A percentile compares a stretch with the other conserved stretches of the same genome.
Conservation (phyloP, 2,797 vertebrate genomes). For the Myripristis jacobus region DNA sequence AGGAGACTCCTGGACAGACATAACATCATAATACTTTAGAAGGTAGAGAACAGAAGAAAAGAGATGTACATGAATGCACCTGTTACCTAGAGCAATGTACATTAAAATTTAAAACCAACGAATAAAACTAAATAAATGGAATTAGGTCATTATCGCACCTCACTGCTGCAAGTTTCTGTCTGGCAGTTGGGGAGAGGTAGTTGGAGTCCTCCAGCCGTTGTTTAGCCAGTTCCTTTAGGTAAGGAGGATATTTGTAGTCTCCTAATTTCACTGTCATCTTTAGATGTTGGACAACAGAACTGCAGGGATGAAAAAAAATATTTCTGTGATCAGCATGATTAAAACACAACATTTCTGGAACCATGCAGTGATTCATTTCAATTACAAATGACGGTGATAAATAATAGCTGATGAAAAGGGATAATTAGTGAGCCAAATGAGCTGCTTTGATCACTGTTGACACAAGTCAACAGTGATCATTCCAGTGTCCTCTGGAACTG, state of each 20-base stretch:
- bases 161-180: constrained; percentile 57
- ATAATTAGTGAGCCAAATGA: neutral
- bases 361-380: neutral
- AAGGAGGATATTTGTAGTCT: constrained; percentile 51
- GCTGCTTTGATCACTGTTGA: neutral
- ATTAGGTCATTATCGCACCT: constrained; percentile 61
- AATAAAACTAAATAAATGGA: neutral
- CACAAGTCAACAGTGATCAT: too few relatives aligned
- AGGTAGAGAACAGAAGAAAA: neutral
- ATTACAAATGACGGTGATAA: neutral
- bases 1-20: constrained; percentile 76
- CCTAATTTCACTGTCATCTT: constrained; percentile 49
- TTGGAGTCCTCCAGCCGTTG: constrained; percentile 61
- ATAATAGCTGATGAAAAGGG: too few relatives aligned
- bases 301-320: constrained; percentile 44
- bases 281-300: constrained; percentile 48
- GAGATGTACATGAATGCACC: too few relatives aligned
- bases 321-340: neutral
- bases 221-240: constrained; percentile 70
- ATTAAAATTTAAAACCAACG: too few relatives aligned
- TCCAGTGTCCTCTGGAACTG: too few relatives aligned
- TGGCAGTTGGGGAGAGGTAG: constrained; percentile 52
- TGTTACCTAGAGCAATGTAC: too few relatives aligned
- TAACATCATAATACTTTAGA: neutral
- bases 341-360: neutral